These are phyloP conservation scores for Habrosyne pyritoides DNA, from an alignment of 2,888 invertebrate species.

Conservation along the genomic window DNA sequence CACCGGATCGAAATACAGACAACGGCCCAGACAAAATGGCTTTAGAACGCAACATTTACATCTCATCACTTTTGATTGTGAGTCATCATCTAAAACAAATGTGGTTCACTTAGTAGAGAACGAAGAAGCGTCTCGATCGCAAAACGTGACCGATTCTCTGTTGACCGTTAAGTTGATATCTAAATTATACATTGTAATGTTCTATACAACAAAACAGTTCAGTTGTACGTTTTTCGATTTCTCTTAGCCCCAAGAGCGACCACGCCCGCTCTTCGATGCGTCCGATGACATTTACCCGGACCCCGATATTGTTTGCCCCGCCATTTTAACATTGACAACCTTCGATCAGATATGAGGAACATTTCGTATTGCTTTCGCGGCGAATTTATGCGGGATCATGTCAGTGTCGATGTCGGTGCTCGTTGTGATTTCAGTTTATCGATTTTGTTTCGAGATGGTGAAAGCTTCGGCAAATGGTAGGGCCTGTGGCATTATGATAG, in stretches of 20 bases:
- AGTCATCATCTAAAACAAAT: slow-evolving; percentile 5
- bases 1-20: slow-evolving; percentile 8
- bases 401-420: slow-evolving; percentile 12
- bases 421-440: slow-evolving; percentile 31
- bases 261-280: slow-evolving; percentile 50
- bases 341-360: slow-evolving; percentile 47
- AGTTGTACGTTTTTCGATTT: slow-evolving; percentile 36
- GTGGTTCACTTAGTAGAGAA: slow-evolving; percentile 23
- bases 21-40: background rate
- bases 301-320: slow-evolving; percentile 53
- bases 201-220: slow-evolving; percentile 9
- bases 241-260: slow-evolving; percentile 30
- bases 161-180: slow-evolving; percentile 60
- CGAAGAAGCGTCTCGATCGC: slow-evolving; percentile 49
- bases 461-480: slow-evolving; percentile 39
- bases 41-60: slow-evolving; percentile 2
- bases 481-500: slow-evolving; percentile 10
- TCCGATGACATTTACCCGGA: slow-evolving; percentile 62
- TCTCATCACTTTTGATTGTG: slow-evolving; percentile 6
- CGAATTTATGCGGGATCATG: slow-evolving; percentile 52
- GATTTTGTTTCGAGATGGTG: slow-evolving; percentile 29
- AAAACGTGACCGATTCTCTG: slow-evolving; percentile 59
- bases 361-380: slow-evolving; percentile 39
- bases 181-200: slow-evolving; percentile 60
- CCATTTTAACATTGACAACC: slow-evolving; percentile 60